Evolutionary conservation across 2,113 vertebrate genomes (phyloP), one percentile per base, ranked within the genome.

Genomic region (Salminus brasiliensis): DNA sequence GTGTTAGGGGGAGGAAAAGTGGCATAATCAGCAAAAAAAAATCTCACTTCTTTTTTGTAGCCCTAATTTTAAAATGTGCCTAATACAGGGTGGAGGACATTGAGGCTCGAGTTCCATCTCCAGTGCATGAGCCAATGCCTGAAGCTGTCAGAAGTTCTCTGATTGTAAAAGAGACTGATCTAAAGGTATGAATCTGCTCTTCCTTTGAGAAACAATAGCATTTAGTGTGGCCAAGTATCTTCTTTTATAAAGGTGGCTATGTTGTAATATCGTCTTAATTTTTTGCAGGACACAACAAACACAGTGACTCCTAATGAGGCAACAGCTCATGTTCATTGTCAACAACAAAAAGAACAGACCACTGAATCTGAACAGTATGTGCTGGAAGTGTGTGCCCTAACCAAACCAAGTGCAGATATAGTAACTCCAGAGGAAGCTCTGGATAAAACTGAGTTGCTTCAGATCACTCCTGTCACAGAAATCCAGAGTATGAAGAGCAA

Each of bases 51-150:
- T 52, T 32, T n/a, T 55, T 66, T 45, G 2, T 43, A n/a, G 2
- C 71, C 21, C 16, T 76, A 0, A 12, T 82, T 21, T 70, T 1
- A 32, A 15, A 45, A 27, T 27, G 29, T 32, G 63, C 68, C 45
- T 63, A 27, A 25, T 49, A 69, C 63, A 92, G 91, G 81, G 79
- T 89, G 23, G 86, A 91, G 55, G 87, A 88, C 34, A 83, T 85
- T 79, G 87, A 87, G 59, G 76, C 87, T 25, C 77, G 45, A 45
- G 52, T 71, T 69, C 83, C 86, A 60, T 77, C 72, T 2, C 74
- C 77, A 3, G 59, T 36, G 62, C 53, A 82, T 13, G 79, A 87
- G 16, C 34, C 30, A 47, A 45, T 55, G 39, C 8, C 7, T 11
- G 27, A 71, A 25, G 29, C 59, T 49, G 47, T 62, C 5, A 65